Base-by-base conservation (phyloP, 2,888 invertebrate species). In the Drosophila pseudotakahashii region DNA sequence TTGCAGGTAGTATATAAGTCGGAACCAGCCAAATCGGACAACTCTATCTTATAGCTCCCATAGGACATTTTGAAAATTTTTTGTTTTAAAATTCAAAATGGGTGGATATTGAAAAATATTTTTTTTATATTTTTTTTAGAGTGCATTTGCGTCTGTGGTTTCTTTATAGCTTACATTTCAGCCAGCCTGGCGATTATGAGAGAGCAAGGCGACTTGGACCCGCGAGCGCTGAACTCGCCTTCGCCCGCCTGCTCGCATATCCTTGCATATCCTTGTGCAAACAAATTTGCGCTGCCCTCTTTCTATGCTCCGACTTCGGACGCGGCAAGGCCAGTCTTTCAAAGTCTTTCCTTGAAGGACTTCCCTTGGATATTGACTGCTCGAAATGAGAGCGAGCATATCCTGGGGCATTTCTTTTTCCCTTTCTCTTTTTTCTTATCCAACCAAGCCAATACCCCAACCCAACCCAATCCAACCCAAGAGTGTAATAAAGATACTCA, bases 401-500 rank as follows among this genome's bases (percentile, higher is more conserved):
- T 45, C 69, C 63, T 55, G 36, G 19, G 54, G 70, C 48, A 42
- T 11, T 11, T 11, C 30, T 11, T 34, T 34, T 34, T 10, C 32
- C 1, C 10, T 10, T 11, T 10, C 34, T 5, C 10, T 34, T 34
- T 34, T 34, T 34, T 34, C 14, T 9, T 7, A 32, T 32, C 32
- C 47, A 32, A 10, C 14, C n/a, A 10, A 30, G 14, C 13, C 44
- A 23, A 19, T 30, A n/a, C 51, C 39, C 32, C 53, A 52, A 10
- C 14, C 41, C 41, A 16, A 7, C 19, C 3, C 19, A n/a, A 54
- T 34, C 32, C 53, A 52, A 10, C 14, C 41, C 41, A 16, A 7
- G 34, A 19, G n/a, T 26, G 39, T 62, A 62, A 59, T 59, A 59
- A 59, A 59, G 50, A 53, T 39, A 88, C 94, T 93, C 92, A 95